phyloP scores from a whole-genome alignment of 2,797 vertebrate genomes.

The Pangasius mekongensis region DNA sequence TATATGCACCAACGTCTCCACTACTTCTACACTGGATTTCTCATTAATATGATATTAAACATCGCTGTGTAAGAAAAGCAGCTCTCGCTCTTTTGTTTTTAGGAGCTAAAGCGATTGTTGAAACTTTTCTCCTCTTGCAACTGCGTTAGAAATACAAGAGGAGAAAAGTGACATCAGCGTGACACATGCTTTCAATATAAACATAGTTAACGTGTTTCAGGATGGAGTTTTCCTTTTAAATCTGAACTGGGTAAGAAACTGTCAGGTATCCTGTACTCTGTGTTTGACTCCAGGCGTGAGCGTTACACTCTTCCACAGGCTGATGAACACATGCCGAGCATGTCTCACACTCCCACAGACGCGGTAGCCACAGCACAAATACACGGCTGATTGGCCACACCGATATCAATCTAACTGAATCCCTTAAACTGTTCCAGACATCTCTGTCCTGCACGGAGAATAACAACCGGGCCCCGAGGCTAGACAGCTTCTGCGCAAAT shows the following conservation, averaged over 20 bases:
- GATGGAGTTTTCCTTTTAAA: neutral
- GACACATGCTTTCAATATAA: neutral
- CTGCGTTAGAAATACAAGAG: neutral
- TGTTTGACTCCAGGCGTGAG: neutral
- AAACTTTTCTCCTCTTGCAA: neutral
- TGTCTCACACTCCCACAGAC: slow-evolving; percentile 6
- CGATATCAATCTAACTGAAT: slow-evolving; percentile 49
- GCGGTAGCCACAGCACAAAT: slow-evolving; percentile 28
- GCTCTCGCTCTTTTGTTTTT: neutral
- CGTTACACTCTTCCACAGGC: neutral
- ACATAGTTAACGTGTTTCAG: too few relatives aligned
- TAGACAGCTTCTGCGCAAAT: slow-evolving; percentile 51
- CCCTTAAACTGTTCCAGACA: slow-evolving; percentile 57
- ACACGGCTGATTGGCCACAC: slow-evolving; percentile 38
- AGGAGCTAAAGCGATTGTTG: neutral
- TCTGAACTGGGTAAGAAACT: neutral
- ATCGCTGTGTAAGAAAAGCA: neutral
- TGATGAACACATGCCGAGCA: neutral
- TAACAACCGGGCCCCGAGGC: slow-evolving; percentile 41
- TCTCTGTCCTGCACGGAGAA: slow-evolving; percentile 44
- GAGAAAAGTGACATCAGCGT: neutral
- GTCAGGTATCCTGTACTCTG: neutral
- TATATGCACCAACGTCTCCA: neutral
- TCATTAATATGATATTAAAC: neutral
- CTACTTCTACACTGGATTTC: neutral